Evolutionary conservation across 2,888 invertebrate genomes (phyloP).

Genomic region (Acrocyrtus sp.): DNA sequence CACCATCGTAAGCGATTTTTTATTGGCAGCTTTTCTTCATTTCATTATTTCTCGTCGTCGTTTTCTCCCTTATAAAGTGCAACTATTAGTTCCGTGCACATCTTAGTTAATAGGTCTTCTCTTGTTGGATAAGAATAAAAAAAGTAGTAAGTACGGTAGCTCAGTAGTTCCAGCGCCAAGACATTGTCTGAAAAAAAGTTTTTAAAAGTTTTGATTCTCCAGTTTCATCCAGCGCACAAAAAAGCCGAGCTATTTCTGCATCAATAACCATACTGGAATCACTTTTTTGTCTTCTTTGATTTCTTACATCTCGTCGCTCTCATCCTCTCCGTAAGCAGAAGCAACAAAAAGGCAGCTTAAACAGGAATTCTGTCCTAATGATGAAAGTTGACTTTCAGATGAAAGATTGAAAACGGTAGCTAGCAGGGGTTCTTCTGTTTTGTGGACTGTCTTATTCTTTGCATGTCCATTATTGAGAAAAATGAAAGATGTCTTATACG

Average conservation of each 20-base stretch:
- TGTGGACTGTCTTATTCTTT: constrained; percentile 9
- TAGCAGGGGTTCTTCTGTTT: constrained; percentile 36
- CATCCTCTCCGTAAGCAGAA: too few relatives aligned
- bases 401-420: constrained; percentile 50
- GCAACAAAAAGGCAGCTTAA: constrained; percentile 4
- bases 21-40: constrained; percentile 50
- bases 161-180: constrained; percentile 12
- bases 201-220: too few relatives aligned
- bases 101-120: background rate
- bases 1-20: constrained; percentile 42
- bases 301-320: background rate
- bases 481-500: constrained; percentile 19
- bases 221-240: background rate
- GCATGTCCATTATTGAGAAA: constrained; percentile 10
- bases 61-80: constrained; percentile 3
- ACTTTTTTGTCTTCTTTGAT: constrained; percentile 11
- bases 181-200: too few relatives aligned
- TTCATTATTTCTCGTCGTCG: too few relatives aligned
- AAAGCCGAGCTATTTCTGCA: constrained; percentile 40
- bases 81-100: background rate
- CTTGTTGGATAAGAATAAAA: background rate
- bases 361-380: constrained; percentile 34
- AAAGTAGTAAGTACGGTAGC: constrained; percentile 35
- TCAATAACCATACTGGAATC: constrained; percentile 42
- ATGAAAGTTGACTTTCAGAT: constrained; percentile 41